These are phyloP conservation scores for Globia sparganii DNA, from an alignment of 2,888 invertebrate genomes.

Conservation along the genomic window DNA sequence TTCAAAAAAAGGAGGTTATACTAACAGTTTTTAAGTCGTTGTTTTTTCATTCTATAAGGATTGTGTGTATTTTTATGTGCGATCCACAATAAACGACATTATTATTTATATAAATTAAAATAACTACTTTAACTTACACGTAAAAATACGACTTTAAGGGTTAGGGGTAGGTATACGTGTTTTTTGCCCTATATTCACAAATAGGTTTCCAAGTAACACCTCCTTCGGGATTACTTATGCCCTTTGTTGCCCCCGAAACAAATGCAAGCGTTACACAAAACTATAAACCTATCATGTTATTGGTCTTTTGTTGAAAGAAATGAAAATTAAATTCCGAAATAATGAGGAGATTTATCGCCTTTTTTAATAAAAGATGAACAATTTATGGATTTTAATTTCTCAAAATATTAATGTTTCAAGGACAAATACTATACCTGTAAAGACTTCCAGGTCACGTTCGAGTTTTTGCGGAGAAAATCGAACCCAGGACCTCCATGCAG, in stretches of 20 bases:
- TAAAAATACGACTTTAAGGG: neutral
- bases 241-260: slow-evolving; percentile 16
- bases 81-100: no score
- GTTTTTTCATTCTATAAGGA: no score
- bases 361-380: neutral
- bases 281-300: neutral
- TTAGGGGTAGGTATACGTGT: neutral
- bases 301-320: neutral
- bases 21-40: no score
- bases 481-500: no score
- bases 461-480: neutral
- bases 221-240: slow-evolving; percentile 13
- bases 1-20: no score
- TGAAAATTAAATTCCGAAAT: neutral
- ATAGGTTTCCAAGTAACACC: slow-evolving; percentile 7
- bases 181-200: slow-evolving; percentile 5
- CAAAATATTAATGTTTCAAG: no score
- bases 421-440: neutral
- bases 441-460: neutral
- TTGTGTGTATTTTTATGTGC: no score
- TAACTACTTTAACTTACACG: neutral
- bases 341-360: neutral
- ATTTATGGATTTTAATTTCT: neutral
- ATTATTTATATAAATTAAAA: neutral
- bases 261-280: slow-evolving; percentile 16